phyloP scores from a whole-genome alignment of 2,888 invertebrate genomes.

The Stenurella melanura region DNA sequence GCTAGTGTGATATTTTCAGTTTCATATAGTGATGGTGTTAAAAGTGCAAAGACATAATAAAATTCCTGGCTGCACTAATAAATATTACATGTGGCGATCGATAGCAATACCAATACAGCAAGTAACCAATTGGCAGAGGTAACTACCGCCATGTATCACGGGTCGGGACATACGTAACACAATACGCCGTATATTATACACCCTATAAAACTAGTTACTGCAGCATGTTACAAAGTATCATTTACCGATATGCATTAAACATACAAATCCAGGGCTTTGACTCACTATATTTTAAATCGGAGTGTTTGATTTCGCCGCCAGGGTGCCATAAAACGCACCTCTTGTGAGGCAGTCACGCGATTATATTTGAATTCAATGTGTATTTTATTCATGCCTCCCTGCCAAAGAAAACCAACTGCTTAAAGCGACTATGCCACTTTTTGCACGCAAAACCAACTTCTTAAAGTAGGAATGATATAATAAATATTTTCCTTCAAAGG shows the following conservation, averaged over 20 bases:
- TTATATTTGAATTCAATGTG: conserved; percentile 69
- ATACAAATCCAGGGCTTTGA: conserved; percentile 57
- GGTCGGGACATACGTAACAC: conserved; percentile 69
- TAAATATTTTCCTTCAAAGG: conserved; percentile 25
- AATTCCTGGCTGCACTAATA: conserved; percentile 64
- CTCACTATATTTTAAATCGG: conserved; percentile 63
- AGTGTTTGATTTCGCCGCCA: conserved; percentile 67
- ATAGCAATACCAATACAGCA: conserved; percentile 58
- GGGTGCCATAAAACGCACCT: conserved; percentile 69
- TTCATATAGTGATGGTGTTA: conserved; percentile 45
- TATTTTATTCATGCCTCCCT: conserved; percentile 62
- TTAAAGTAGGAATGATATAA: conserved; percentile 24
- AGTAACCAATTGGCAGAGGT: conserved; percentile 67
- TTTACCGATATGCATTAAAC: conserved; percentile 64
- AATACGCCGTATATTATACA: conserved; percentile 71
- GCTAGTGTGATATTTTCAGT: conserved; percentile 20
- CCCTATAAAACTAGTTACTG: conserved; percentile 71
- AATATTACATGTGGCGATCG: conserved; percentile 66
- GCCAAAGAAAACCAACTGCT: conserved; percentile 52
- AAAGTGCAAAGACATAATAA: conserved; percentile 55
- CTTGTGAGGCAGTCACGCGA: conserved; percentile 65
- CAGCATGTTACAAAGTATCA: conserved; percentile 63
- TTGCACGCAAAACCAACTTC: conserved; percentile 41
- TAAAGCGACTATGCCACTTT: conserved; percentile 44
- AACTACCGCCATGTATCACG: conserved; percentile 71